Evolutionary conservation across 2,113 vertebrate genomes (phyloP), one percentile per base, ranked within the genome.

Genomic region (Lontra canadensis): DNA sequence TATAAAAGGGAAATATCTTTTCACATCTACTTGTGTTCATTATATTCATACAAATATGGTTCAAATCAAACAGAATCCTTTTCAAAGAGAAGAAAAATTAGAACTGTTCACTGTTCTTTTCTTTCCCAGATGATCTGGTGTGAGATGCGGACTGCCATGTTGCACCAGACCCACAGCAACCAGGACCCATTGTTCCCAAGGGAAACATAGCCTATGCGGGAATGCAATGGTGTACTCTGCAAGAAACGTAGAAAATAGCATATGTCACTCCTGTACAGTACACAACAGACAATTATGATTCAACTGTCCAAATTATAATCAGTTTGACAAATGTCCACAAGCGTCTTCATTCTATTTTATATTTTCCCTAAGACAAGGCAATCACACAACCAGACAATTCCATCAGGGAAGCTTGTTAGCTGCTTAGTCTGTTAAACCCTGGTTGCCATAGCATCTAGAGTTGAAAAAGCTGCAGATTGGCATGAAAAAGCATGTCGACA

Each of bases 401-500:
- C 98, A 99, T 99, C 99, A 99, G 99, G 99, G 99, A 99, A 99
- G 99, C 99, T 99, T 99, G 99, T 99, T 99, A 99, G 99, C 99
- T 99, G 99, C 99, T 99, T 99, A 99, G 99, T 99, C 99, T 99
- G 99, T 99, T 99, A 99, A 99, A 99, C 99, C 99, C 99, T 99
- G 99, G 99, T 99, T 99, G 99, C 99, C 99, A 99, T 99, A 99
- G 99, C 99, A 99, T 99, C 99, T 99, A 98, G 99, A 99, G 99
- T 99, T 99, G 99, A 99, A 99, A 99, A 99, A 99, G 99, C 99
- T 99, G 98, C 98, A 99, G 99, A 99, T 99, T 99, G 99, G 99
- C 99, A 99, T 99, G 99, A 99, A 99, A 99, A 99, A 99, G 99
- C 99, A 99, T 99, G 99, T 99, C 99, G 99, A 99, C 99, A 99